A percentile compares a stretch with the other conserved stretches of the same genome.
Conservation (phyloP, 2,888 invertebrate genomes). For the Harpalus rufipes region DNA sequence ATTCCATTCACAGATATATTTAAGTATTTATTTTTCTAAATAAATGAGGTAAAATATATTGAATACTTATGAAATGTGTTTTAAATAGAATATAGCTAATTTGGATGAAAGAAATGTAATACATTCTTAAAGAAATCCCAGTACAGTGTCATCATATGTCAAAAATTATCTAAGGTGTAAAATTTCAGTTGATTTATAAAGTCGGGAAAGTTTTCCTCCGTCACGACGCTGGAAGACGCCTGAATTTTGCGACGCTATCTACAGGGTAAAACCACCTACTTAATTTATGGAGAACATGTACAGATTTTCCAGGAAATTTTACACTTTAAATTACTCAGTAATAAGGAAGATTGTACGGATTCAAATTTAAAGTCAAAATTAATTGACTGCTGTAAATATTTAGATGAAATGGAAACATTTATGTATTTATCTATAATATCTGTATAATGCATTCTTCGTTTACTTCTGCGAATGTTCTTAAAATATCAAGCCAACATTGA, state of each 20-base stretch:
- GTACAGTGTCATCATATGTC: constrained; percentile 25
- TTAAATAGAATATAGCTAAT: neutral
- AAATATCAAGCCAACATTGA: no score
- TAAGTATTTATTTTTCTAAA: neutral
- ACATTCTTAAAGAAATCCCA: constrained; percentile 8
- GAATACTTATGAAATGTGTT: neutral
- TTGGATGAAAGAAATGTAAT: neutral
- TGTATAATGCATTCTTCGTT: no score
- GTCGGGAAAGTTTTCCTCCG: constrained; percentile 32
- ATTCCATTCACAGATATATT: no score
- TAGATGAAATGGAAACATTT: no score
- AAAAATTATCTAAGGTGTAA: constrained; percentile 48
- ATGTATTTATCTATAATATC: no score
- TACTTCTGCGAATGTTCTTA: no score
- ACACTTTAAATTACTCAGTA: constrained; percentile 15
- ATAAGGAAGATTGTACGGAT: neutral
- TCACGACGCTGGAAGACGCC: neutral
- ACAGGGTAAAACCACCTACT: neutral
- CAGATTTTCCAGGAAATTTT: neutral
- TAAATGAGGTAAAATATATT: no score
- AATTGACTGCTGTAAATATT: no score
- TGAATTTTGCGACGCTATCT: neutral
- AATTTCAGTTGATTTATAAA: constrained; percentile 38
- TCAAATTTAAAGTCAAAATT: no score
- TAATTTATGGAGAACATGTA: constrained; percentile 6